Percentiles rank a stretch among this genome's conserved stretches.
Conservation (phyloP, 2,888 invertebrate genomes). For the Polydrusus pterygomalis region DNA sequence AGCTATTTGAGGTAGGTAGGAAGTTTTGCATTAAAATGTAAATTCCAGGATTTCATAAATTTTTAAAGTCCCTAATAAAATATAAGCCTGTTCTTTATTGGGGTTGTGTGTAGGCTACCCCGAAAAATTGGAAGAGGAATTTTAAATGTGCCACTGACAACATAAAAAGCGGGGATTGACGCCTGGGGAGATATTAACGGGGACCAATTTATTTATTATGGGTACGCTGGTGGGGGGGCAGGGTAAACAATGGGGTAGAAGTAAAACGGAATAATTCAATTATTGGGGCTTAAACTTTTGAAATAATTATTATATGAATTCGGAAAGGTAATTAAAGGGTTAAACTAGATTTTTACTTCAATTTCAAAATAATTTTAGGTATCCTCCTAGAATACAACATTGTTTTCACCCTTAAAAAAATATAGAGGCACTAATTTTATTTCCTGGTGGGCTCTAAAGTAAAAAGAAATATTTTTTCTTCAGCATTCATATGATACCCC, state of each 20-base stretch:
- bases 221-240: slow-evolving; percentile 1
- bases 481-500: too few relatives aligned
- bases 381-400: too few relatives aligned
- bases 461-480: too few relatives aligned
- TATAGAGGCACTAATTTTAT: too few relatives aligned
- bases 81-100: slow-evolving; percentile 35
- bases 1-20: slow-evolving; percentile 37
- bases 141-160: slow-evolving; percentile 40
- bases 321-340: too few relatives aligned
- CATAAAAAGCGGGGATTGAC: slow-evolving; percentile 47
- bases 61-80: slow-evolving; percentile 38
- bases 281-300: background rate
- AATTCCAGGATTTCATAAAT: slow-evolving; percentile 37
- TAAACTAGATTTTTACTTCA: background rate
- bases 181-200: slow-evolving; percentile 44
- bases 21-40: slow-evolving; percentile 42
- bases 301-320: too few relatives aligned
- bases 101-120: slow-evolving; percentile 23
- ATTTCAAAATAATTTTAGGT: background rate
- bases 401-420: too few relatives aligned
- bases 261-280: slow-evolving; percentile 1
- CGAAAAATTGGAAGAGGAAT: slow-evolving; percentile 45
- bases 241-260: slow-evolving; percentile 7
- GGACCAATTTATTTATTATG: slow-evolving; percentile 45
- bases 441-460: too few relatives aligned